Evolutionary conservation across 2,888 invertebrate species (phyloP).

Genomic region (Helobdella robusta): DNA sequence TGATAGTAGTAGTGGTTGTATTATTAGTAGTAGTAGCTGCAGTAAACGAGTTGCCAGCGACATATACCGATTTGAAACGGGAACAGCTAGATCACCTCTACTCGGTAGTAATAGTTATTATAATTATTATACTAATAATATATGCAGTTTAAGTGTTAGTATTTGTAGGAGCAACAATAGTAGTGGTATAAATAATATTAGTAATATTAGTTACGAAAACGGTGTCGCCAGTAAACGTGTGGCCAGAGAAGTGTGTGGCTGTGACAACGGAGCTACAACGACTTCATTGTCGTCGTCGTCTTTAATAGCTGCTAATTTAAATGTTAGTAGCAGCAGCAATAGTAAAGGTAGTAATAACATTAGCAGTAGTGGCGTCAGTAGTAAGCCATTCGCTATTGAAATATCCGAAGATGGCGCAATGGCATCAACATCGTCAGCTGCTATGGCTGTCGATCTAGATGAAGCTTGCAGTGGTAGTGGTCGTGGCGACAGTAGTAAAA

Average conservation of each 20-base stretch:
- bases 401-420: neutral
- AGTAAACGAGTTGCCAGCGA: neutral
- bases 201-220: too few relatives aligned
- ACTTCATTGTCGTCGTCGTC: too few relatives aligned
- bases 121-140: neutral
- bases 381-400: too few relatives aligned
- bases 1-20: constrained; percentile 8
- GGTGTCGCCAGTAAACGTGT: too few relatives aligned
- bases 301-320: too few relatives aligned
- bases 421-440: neutral
- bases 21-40: neutral
- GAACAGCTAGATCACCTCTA: too few relatives aligned
- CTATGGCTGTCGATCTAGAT: neutral
- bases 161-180: neutral
- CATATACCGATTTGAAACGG: neutral
- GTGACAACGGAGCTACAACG: too few relatives aligned
- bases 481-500: neutral
- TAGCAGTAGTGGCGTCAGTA: too few relatives aligned
- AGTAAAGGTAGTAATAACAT: neutral
- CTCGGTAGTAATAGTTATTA: neutral
- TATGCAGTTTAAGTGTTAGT: neutral
- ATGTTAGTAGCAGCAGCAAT: too few relatives aligned
- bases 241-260: too few relatives aligned
- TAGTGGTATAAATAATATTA: too few relatives aligned
- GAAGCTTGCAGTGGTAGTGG: neutral